phyloP scores from a whole-genome alignment of 2,797 vertebrate genomes.

The Todus mexicanus region DNA sequence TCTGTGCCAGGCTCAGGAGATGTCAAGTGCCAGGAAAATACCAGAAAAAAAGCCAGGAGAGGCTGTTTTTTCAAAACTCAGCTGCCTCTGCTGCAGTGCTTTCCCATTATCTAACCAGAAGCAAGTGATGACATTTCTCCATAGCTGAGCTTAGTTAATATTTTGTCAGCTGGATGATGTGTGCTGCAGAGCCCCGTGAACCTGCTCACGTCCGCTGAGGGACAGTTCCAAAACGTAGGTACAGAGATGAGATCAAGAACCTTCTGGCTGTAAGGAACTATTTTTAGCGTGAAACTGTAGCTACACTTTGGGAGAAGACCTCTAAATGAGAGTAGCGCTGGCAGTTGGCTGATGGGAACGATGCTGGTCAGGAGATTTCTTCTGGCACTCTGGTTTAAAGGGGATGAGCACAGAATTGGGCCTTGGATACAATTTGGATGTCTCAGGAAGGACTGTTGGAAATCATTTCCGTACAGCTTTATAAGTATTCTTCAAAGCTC shows the following conservation, averaged over 20 bases:
- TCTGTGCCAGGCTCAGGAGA: not conserved
- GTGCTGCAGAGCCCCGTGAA: not conserved
- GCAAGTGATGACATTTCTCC: not conserved
- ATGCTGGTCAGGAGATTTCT: not conserved
- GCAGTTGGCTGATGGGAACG: not conserved
- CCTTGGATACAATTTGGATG: not conserved
- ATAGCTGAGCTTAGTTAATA: not conserved
- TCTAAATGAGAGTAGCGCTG: not conserved
- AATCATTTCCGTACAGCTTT: too few relatives aligned
- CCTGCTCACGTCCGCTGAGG: fast-evolving
- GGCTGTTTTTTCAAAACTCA: not conserved
- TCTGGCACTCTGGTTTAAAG: not conserved
- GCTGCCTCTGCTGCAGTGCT: not conserved
- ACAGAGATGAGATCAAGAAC: not conserved
- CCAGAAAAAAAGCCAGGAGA: not conserved
- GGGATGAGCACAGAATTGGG: not conserved
- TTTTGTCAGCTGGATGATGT: not conserved
- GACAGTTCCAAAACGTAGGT: not conserved
- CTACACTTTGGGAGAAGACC: fast-evolving
- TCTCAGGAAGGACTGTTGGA: not conserved
- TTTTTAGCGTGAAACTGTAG: not conserved
- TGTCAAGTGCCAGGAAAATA: not conserved
- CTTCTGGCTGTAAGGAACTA: not conserved
- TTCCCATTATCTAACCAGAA: not conserved
- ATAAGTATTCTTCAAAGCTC: not conserved